These are phyloP conservation scores for Ichneumoninae sp. DNA, from an alignment of 2,888 invertebrate genomes.

Conservation along the genomic window DNA sequence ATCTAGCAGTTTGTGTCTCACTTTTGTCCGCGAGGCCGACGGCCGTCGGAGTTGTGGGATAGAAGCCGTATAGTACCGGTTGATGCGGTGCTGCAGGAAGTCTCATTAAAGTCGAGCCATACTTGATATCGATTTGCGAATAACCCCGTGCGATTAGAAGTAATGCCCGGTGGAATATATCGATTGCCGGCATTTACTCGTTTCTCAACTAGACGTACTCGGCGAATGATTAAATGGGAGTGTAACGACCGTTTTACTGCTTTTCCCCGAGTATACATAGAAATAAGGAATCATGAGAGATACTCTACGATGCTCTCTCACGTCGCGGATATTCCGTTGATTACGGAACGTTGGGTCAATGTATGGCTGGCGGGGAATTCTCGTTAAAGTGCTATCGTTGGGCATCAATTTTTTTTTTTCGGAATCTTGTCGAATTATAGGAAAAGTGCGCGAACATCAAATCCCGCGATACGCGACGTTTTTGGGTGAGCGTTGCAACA, in stretches of 20 bases:
- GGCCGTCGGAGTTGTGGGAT: conserved; percentile 23
- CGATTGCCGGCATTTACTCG: conserved; percentile 12
- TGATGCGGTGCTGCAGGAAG: not conserved
- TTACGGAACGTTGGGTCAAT: not conserved
- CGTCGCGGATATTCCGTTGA: not conserved
- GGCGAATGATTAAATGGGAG: conserved; percentile 31
- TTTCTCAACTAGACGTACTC: conserved; percentile 14
- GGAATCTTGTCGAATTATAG: too few species aligned
- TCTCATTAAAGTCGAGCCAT: not conserved
- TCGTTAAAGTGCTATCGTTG: not conserved
- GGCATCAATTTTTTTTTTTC: not conserved
- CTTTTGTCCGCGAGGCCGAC: conserved; percentile 38
- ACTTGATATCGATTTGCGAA: conserved; percentile 48
- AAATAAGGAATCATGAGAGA: not conserved
- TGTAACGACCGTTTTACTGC: not conserved
- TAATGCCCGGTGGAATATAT: conserved; percentile 18
- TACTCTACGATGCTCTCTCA: not conserved
- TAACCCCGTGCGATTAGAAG: conserved; percentile 39
- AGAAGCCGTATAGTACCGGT: not conserved
- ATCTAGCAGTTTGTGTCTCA: conserved; percentile 7
- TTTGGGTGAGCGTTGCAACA: too few species aligned
- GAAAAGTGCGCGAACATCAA: too few species aligned
- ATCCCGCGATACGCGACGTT: too few species aligned
- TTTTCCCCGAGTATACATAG: not conserved
- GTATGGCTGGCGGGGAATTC: not conserved